Evolutionary conservation across 2,888 invertebrate genomes (phyloP).

Genomic region (Agonopterix heracliana): DNA sequence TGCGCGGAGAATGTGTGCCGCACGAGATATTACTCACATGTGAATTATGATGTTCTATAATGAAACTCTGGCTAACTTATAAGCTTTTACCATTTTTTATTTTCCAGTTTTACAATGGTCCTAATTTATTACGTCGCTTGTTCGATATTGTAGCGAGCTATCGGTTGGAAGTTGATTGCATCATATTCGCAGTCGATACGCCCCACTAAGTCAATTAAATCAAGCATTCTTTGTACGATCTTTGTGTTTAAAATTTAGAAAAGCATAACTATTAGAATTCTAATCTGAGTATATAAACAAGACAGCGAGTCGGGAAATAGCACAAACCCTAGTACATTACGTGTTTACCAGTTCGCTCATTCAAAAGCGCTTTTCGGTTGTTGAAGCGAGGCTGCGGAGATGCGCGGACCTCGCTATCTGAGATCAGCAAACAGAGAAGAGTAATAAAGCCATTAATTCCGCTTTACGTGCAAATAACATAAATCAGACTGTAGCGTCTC

Average conservation of each 20-base stretch:
- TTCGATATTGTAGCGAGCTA: no score
- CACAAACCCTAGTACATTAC: slow-evolving; percentile 31
- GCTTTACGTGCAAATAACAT: slow-evolving; percentile 74
- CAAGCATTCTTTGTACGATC: no score
- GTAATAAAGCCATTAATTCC: slow-evolving; percentile 75
- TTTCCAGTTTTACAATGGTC: slow-evolving; percentile 1
- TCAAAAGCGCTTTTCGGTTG: slow-evolving; percentile 46
- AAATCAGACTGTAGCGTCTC: slow-evolving; percentile 63
- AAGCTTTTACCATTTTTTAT: slow-evolving; percentile 20
- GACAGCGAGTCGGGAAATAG: slow-evolving; percentile 25
- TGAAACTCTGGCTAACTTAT: slow-evolving; percentile 55
- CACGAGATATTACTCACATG: slow-evolving; percentile 64
- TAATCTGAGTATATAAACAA: slow-evolving; percentile 22
- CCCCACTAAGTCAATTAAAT: no score
- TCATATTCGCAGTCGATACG: slow-evolving; percentile 5
- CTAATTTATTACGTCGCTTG: no score
- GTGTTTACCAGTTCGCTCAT: slow-evolving; percentile 45
- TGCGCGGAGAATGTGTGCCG: slow-evolving; percentile 46
- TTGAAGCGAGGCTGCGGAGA: slow-evolving; percentile 45
- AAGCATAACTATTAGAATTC: slow-evolving; percentile 17
- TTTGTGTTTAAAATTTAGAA: no score
- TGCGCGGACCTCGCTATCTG: slow-evolving; percentile 42
- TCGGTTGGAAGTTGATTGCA: no score
- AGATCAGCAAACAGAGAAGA: slow-evolving; percentile 66
- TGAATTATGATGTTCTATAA: slow-evolving; percentile 65